phyloP scores from a whole-genome alignment of 1,140 invertebrate genomes.

The Nymphalis io region DNA sequence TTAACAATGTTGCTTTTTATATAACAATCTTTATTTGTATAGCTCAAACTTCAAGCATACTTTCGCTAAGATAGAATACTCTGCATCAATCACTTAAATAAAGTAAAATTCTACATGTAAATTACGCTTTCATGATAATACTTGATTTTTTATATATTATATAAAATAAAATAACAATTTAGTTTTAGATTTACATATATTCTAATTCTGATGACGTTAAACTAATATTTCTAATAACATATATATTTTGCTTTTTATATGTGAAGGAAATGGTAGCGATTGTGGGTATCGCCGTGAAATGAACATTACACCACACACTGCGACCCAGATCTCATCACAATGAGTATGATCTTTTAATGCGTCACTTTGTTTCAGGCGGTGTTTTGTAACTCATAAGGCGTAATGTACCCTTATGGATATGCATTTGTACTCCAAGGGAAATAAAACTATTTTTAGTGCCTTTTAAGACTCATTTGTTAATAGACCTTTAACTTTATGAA shows the following conservation, averaged over 20 bases:
- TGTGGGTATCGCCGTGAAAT: neutral
- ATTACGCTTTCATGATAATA: neutral
- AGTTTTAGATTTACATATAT: too few species aligned
- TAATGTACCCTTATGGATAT: conserved; percentile 48
- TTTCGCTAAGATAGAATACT: neutral
- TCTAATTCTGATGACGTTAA: too few species aligned
- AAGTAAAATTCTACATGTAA: neutral
- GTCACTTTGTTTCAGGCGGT: conserved; percentile 50
- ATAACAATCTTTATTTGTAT: neutral
- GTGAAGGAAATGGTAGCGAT: neutral
- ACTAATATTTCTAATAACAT: too few species aligned
- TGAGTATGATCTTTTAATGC: conserved; percentile 62
- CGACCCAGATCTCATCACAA: conserved; percentile 55
- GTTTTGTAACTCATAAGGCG: conserved; percentile 38
- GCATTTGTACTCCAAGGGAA: conserved; percentile 33
- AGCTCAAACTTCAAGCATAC: neutral
- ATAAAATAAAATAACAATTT: too few species aligned
- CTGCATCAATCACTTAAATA: neutral
- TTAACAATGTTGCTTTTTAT: conserved; percentile 1
- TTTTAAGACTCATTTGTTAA: conserved; percentile 29
- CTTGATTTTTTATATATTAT: neutral
- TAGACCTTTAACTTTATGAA: conserved; percentile 9
- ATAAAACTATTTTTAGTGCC: conserved; percentile 33
- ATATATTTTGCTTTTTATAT: too few species aligned
- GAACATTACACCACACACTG: conserved; percentile 24